phyloP scores from a whole-genome alignment of 2,888 invertebrate species.

The Cataglyphis albicans region DNA sequence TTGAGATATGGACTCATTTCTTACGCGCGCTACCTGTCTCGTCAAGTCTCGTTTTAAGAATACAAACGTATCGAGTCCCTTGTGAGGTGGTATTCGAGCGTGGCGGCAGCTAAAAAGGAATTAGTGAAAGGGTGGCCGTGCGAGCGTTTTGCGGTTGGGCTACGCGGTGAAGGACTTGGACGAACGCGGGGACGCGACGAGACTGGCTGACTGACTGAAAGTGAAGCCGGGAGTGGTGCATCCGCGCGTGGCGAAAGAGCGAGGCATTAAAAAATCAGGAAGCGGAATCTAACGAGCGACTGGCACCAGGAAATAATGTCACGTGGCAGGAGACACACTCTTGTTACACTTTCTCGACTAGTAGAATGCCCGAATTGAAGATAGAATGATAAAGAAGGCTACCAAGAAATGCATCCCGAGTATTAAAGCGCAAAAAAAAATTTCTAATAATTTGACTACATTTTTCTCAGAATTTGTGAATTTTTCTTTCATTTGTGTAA shows the following conservation, averaged over 20 bases:
- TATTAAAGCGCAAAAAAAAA: too few species aligned
- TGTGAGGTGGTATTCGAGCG: constrained; percentile 69
- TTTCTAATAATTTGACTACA: too few species aligned
- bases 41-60: constrained; percentile 2
- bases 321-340: constrained; percentile 57
- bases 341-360: constrained; percentile 43
- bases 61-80: constrained; percentile 51
- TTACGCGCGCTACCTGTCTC: constrained; percentile 11
- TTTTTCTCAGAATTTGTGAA: too few species aligned
- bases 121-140: constrained; percentile 68
- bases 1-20: not conserved
- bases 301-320: constrained; percentile 71
- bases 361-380: too few species aligned
- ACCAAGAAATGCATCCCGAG: too few species aligned
- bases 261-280: constrained; percentile 63
- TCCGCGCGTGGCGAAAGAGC: constrained; percentile 77
- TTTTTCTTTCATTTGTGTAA: too few species aligned
- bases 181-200: constrained; percentile 37
- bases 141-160: constrained; percentile 63
- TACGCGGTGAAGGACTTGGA: constrained; percentile 53
- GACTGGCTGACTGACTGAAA: constrained; percentile 55
- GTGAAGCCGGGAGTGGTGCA: constrained; percentile 66
- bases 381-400: too few species aligned
- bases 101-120: constrained; percentile 64
- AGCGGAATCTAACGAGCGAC: constrained; percentile 72